phyloP scores from a whole-genome alignment of 2,113 vertebrate species.

The Alouatta palliata region DNA sequence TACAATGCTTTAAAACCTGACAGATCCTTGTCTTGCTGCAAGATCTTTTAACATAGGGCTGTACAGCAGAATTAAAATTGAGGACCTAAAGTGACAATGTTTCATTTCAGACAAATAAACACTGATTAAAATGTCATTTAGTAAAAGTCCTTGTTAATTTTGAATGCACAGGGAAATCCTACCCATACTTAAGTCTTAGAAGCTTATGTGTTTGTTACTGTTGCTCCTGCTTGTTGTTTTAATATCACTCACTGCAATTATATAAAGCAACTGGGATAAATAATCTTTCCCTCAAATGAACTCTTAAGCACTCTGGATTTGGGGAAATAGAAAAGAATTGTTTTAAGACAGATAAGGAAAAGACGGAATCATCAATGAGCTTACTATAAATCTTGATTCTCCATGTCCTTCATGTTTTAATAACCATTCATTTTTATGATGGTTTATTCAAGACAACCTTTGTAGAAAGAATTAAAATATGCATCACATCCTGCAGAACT shows the following conservation, averaged over 20 bases:
- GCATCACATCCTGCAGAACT: not conserved
- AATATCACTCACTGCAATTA: not conserved
- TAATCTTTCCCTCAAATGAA: not conserved
- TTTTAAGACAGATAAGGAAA: not conserved
- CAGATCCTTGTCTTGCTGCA: not conserved
- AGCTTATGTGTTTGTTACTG: not conserved
- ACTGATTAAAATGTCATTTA: not conserved
- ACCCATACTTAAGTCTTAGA: not conserved
- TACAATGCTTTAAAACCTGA: not conserved
- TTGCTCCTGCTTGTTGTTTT: not conserved
- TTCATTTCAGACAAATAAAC: conserved; percentile 17
- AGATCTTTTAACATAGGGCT: not conserved
- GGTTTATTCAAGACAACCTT: not conserved
- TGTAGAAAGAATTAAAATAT: not conserved
- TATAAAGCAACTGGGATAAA: not conserved
- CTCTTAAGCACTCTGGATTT: not conserved
- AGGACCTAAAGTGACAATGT: not conserved
- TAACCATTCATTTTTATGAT: not conserved
- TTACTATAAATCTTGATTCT: no score
- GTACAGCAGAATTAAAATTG: not conserved
- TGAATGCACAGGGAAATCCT: not conserved
- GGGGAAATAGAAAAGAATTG: not conserved
- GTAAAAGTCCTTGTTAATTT: not conserved
- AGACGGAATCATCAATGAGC: not conserved
- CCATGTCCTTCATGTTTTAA: not conserved